Percentiles rank a stretch among this genome's conserved stretches.
Conservation (phyloP, 2,113 vertebrate genomes). For the Montifringilla adamsi region DNA sequence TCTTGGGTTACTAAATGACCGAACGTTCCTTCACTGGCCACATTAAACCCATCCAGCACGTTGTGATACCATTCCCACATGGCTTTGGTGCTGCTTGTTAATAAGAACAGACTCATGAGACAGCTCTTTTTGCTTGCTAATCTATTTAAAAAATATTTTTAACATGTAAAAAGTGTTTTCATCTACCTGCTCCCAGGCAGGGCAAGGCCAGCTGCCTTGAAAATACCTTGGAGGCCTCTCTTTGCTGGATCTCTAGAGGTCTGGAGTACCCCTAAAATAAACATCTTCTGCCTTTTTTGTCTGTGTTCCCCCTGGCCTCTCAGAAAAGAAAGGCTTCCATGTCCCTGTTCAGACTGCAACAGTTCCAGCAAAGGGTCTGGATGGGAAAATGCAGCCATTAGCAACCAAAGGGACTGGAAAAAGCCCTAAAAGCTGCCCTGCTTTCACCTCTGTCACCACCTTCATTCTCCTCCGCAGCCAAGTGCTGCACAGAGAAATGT, state of each 20-base stretch:
- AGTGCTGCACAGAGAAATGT: background rate
- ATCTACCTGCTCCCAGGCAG: background rate
- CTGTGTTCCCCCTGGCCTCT: background rate
- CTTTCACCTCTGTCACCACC: background rate
- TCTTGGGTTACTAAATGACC: background rate
- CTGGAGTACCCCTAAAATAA: background rate
- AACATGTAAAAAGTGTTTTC: background rate
- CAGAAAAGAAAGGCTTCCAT: background rate
- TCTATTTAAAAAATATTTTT: background rate
- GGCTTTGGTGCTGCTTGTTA: background rate
- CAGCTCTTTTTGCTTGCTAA: background rate
- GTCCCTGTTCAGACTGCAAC: background rate
- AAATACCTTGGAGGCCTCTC: background rate
- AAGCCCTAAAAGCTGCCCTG: background rate
- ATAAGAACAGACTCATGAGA: background rate
- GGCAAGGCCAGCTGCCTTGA: background rate
- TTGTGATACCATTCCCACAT: background rate
- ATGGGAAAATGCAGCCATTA: background rate
- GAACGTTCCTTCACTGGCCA: background rate
- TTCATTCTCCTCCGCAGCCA: background rate
- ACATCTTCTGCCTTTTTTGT: background rate
- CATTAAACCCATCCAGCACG: background rate
- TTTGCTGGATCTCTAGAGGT: background rate
- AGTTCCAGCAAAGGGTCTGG: background rate
- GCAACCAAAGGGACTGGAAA: background rate